A percentile compares a stretch with the other conserved stretches of the same genome.
These are phyloP conservation scores for Kryptolebias ocellatus DNA, from an alignment of 2,797 vertebrate genomes.

Conservation along the genomic window DNA sequence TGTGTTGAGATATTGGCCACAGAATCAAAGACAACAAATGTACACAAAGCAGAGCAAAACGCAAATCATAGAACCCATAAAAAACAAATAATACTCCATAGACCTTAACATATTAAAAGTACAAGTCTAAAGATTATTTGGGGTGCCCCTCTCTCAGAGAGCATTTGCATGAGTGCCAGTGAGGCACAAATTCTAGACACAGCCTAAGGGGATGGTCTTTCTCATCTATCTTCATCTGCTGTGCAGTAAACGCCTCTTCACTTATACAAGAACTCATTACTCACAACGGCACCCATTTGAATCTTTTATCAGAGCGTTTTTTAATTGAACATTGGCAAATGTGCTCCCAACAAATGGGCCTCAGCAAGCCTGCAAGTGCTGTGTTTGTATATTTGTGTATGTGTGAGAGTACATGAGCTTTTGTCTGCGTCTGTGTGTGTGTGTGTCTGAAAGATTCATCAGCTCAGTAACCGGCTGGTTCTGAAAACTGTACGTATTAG, in stretches of 20 bases:
- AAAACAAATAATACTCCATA: background rate
- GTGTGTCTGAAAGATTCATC: constrained; percentile 60
- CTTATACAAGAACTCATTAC: constrained; percentile 79
- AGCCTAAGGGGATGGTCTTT: constrained; percentile 58
- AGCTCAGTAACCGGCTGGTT: constrained; percentile 53
- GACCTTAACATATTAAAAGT: background rate
- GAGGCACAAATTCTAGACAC: constrained; percentile 59
- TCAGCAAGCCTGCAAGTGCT: constrained; percentile 45
- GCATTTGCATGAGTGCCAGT: constrained; percentile 67
- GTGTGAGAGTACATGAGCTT: constrained; percentile 17
- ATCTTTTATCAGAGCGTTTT: constrained; percentile 79
- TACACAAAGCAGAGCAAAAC: background rate
- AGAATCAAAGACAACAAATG: background rate
- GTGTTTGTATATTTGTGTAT: constrained; percentile 34
- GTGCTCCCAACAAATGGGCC: constrained; percentile 71
- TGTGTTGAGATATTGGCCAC: no score
- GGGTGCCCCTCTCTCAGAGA: constrained; percentile 32
- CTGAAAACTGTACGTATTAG: constrained; percentile 56
- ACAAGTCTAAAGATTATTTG: constrained; percentile 12
- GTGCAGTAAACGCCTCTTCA: constrained; percentile 78
- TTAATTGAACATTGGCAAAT: constrained; percentile 80
- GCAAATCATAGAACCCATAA: background rate
- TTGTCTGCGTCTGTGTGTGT: constrained; percentile 29
- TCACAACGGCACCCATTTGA: constrained; percentile 79
- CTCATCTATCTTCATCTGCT: constrained; percentile 80